These are phyloP conservation scores for Siniperca scherzeri DNA, from an alignment of 2,797 vertebrate genomes.

Conservation along the genomic window DNA sequence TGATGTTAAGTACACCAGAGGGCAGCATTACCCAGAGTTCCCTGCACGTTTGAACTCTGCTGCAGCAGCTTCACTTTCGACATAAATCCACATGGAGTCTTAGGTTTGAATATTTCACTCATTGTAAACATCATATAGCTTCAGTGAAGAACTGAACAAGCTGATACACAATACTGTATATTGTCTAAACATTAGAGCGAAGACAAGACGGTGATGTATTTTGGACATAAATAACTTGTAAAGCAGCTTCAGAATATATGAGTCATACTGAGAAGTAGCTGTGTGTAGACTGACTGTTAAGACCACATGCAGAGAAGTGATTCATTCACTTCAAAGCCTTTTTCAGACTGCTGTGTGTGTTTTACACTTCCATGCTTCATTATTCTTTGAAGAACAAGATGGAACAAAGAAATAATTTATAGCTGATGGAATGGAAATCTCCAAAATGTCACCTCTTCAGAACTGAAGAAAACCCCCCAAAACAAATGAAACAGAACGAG, in stretches of 20 bases:
- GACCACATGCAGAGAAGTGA: not conserved
- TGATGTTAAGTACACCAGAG: not conserved
- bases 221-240: not conserved
- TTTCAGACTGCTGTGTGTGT: not conserved
- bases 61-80: no score
- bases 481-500: not conserved
- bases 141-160: not conserved
- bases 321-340: not conserved
- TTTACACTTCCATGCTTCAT: not conserved
- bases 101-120: not conserved
- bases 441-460: slow-evolving; percentile 2
- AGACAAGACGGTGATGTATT: fast-evolving
- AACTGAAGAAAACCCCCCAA: not conserved
- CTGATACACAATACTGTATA: not conserved
- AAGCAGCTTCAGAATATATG: not conserved
- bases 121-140: not conserved
- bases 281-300: not conserved
- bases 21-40: slow-evolving; percentile 25
- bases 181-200: not conserved
- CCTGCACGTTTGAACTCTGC: not conserved
- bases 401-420: slow-evolving; percentile 14
- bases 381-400: slow-evolving; percentile 2
- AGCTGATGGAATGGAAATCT: slow-evolving; percentile 8
- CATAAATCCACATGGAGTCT: not conserved
- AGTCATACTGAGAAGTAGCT: not conserved